phyloP scores from a whole-genome alignment of 2,797 vertebrate genomes.

The Malurus splendens region DNA sequence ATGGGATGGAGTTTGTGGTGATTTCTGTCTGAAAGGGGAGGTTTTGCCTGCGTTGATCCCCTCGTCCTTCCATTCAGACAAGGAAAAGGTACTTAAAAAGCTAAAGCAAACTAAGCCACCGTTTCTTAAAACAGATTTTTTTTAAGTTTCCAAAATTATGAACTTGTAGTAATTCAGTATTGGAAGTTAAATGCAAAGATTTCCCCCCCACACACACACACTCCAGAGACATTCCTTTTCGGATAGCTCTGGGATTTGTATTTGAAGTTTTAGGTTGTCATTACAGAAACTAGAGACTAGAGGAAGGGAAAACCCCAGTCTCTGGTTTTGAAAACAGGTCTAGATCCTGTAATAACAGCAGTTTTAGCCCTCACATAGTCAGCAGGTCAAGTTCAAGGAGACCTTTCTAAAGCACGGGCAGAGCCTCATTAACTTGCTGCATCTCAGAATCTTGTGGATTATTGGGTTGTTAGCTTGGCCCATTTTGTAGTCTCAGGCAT shows the following conservation, averaged over 20 bases:
- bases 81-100: background rate
- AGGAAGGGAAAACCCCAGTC: background rate
- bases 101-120: background rate
- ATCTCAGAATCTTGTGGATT: background rate
- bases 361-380: background rate
- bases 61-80: background rate
- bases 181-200: background rate
- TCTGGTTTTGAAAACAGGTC: background rate
- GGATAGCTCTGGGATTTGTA: background rate
- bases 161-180: background rate
- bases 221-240: background rate
- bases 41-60: background rate
- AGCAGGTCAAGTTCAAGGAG: conserved; percentile 4
- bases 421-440: background rate
- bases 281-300: background rate
- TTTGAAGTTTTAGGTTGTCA: background rate
- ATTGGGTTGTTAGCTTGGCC: background rate
- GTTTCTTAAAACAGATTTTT: background rate
- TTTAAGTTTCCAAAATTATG: background rate
- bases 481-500: background rate
- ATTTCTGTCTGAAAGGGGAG: background rate
- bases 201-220: too few relatives aligned
- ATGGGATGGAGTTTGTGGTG: background rate
- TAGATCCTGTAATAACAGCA: background rate
- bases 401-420: background rate